phyloP scores from a whole-genome alignment of 2,113 vertebrate species.

The rat (Rattus norvegicus) region DNA sequence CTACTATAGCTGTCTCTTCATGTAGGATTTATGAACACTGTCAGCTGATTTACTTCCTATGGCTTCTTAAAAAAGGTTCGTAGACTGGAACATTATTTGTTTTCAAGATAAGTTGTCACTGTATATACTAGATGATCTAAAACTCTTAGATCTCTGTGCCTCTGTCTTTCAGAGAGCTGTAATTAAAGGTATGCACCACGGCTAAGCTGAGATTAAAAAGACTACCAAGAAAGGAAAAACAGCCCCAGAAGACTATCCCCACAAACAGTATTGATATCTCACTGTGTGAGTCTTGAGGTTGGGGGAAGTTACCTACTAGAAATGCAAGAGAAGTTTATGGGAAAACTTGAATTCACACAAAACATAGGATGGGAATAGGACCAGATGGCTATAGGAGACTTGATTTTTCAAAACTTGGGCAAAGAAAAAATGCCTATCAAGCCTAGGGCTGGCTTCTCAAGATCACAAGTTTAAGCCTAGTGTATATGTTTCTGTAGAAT shows the following conservation, averaged over 20 bases:
- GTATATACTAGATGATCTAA: background rate
- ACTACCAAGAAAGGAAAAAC: background rate
- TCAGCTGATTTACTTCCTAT: background rate
- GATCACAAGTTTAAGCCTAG: constrained; percentile 38
- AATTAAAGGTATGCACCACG: background rate
- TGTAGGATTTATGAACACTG: background rate
- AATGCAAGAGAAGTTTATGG: background rate
- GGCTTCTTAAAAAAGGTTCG: background rate
- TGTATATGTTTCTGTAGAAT: constrained; percentile 59
- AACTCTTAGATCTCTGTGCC: background rate
- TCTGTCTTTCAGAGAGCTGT: background rate
- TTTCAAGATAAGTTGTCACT: background rate
- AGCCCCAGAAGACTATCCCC: background rate
- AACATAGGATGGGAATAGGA: background rate
- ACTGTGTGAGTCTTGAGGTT: background rate
- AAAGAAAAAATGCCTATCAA: background rate
- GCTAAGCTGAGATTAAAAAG: background rate
- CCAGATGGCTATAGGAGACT: background rate
- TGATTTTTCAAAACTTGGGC: background rate
- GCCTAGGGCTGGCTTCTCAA: constrained; percentile 21
- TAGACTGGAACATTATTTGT: background rate
- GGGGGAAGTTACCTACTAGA: background rate
- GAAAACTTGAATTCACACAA: constrained; percentile 1
- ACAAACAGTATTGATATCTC: background rate
- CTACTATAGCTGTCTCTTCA: constrained; percentile 7